phyloP scores from a whole-genome alignment of 2,888 invertebrate genomes.

The Sepioteuthis lessoniana region DNA sequence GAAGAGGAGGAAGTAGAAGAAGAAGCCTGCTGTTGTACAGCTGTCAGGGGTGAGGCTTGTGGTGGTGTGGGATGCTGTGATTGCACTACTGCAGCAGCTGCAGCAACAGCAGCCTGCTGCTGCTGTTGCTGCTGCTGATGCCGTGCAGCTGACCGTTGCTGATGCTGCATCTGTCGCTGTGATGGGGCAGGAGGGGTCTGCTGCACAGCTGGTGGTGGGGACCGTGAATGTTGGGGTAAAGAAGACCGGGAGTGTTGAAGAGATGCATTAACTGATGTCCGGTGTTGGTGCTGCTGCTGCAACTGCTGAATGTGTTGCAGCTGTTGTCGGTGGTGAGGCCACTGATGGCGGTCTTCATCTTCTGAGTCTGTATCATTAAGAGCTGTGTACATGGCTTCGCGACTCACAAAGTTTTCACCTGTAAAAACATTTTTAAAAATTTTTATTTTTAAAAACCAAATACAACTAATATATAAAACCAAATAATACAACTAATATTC shows the following conservation, averaged over 20 bases:
- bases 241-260: slow-evolving; percentile 10
- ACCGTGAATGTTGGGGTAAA: not conserved
- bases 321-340: slow-evolving; percentile 40
- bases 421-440: not conserved
- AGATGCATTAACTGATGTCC: slow-evolving; percentile 33
- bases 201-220: not conserved
- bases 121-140: slow-evolving; percentile 40
- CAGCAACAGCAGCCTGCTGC: not conserved
- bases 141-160: not conserved
- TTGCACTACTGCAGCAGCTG: not conserved
- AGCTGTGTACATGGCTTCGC: slow-evolving; percentile 40
- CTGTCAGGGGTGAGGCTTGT: not conserved
- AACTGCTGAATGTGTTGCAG: slow-evolving; percentile 39
- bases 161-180: slow-evolving; percentile 35
- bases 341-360: slow-evolving; percentile 41
- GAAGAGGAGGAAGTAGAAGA: not conserved
- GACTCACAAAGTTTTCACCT: slow-evolving; percentile 46
- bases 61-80: not conserved
- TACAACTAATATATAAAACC: not conserved
- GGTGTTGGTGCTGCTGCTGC: slow-evolving; percentile 42
- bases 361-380: slow-evolving; percentile 34
- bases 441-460: not conserved
- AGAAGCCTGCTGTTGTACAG: not conserved
- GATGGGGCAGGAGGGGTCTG: not conserved
- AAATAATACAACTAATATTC: not conserved